Evolutionary conservation across 2,888 invertebrate genomes (phyloP), one percentile per base, ranked within the genome.

Genomic region (Drosophila borborema): DNA sequence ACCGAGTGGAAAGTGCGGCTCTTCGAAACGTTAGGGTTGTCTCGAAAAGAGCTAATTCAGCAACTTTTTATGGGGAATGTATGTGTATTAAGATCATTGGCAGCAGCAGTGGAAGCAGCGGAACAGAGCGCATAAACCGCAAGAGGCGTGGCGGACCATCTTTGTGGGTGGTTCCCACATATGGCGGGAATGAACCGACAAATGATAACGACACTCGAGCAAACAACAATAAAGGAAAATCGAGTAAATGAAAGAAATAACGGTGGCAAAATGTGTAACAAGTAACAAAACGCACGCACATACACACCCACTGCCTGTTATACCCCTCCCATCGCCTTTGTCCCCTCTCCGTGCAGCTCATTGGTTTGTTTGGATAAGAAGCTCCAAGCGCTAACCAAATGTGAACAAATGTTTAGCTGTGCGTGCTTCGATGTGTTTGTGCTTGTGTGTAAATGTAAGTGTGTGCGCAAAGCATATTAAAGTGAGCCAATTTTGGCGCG

Each of bases 141-240:
- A 18, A 34, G 31, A 54, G 46, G 40, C 20, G 40, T 49, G 31
- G 38, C 46, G 45, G 23, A 38, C 45, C 45, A 51, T 46, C 23
- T 51, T 59, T 43, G 45, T 64, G 41, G 54, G 23, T 70, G 49
- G 48, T 38, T 40, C 68, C 56, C 84, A 79, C 85, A 85, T 89
- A 86, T 81, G 84, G 80, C 64, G 65, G 71, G 74, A 79, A 81
- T 77, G 77, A 81, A 86, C 87, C 84, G 72, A 86, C 87, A 84
- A 86, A 89, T 89, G 85, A 86, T 89, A 86, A 89, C 85, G 88
- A 80, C 86, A 82, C 89, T 87, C 82, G 84, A 78, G 89, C 89
- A 84, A 86, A 86, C 84, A 86, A 86, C 87, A 86, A 89, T 89
- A 84, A 86, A 86, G 82, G 87, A 89, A 84, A 86, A 89, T 86